Conservation (phyloP, 2,113 vertebrate genomes). For the Labeo rohita region DNA sequence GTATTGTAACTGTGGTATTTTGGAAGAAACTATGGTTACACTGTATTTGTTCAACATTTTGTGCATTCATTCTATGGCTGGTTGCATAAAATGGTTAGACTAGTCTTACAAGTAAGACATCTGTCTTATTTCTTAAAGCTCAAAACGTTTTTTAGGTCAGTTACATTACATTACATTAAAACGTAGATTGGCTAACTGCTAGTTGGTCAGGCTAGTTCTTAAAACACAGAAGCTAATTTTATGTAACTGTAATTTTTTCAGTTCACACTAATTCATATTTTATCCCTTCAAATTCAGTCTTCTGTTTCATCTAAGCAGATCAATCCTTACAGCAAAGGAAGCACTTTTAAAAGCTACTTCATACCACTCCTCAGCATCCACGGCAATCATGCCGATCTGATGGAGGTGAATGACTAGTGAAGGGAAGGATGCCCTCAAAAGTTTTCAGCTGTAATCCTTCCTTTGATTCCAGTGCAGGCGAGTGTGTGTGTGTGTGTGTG, state of each 20-base stretch:
- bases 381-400: background rate
- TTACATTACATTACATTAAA: background rate
- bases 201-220: background rate
- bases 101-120: background rate
- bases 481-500: conserved; percentile 33
- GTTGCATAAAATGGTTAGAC: background rate
- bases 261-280: background rate
- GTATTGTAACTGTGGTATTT: background rate
- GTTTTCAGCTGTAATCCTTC: conserved; percentile 9
- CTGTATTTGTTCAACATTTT: background rate
- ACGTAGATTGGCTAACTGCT: too few relatives aligned
- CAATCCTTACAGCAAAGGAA: background rate
- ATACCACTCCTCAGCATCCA: background rate
- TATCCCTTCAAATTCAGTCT: background rate
- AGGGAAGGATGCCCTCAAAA: conserved; percentile 4
- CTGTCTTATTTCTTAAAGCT: background rate
- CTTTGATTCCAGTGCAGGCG: background rate
- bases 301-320: conserved; percentile 16
- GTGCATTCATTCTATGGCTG: background rate
- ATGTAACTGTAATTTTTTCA: background rate
- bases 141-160: background rate
- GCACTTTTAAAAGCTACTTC: background rate
- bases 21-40: background rate
- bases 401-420: conserved; percentile 6
- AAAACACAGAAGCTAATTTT: background rate